phyloP scores from a whole-genome alignment of 1,140 invertebrate species.

The Oedothorax gibbosus region DNA sequence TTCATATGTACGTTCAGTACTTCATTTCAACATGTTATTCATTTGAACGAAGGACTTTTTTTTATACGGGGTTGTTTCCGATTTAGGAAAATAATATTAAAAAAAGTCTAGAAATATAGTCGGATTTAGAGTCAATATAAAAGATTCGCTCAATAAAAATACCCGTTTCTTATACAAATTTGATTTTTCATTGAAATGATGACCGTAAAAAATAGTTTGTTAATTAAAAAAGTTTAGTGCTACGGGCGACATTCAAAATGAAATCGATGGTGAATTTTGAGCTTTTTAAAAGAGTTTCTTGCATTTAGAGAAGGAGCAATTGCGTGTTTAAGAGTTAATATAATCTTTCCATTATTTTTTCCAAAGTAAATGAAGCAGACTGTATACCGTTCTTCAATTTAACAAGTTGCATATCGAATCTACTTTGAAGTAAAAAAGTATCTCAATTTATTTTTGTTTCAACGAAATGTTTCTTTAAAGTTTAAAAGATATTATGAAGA shows the following conservation, averaged over 20 bases:
- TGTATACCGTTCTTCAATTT: neutral
- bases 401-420: neutral
- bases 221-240: neutral
- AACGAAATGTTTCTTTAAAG: neutral
- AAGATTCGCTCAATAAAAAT: neutral
- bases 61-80: slow-evolving; percentile 7
- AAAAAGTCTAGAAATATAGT: neutral
- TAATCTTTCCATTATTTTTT: neutral
- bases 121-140: neutral
- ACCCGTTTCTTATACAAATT: slow-evolving; percentile 10
- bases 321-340: too few species aligned
- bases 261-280: slow-evolving; percentile 14
- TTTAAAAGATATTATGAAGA: neutral
- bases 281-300: neutral
- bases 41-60: slow-evolving; percentile 1
- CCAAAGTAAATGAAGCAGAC: neutral
- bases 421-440: neutral
- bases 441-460: neutral
- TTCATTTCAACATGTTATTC: slow-evolving; percentile 43
- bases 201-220: neutral
- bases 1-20: slow-evolving; percentile 2
- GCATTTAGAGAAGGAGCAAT: too few species aligned
- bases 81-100: slow-evolving; percentile 7
- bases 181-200: slow-evolving; percentile 1
- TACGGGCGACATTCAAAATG: slow-evolving; percentile 5